Evolutionary conservation across 2,888 invertebrate genomes (phyloP).

Genomic region (Sarcophaga subvicina): DNA sequence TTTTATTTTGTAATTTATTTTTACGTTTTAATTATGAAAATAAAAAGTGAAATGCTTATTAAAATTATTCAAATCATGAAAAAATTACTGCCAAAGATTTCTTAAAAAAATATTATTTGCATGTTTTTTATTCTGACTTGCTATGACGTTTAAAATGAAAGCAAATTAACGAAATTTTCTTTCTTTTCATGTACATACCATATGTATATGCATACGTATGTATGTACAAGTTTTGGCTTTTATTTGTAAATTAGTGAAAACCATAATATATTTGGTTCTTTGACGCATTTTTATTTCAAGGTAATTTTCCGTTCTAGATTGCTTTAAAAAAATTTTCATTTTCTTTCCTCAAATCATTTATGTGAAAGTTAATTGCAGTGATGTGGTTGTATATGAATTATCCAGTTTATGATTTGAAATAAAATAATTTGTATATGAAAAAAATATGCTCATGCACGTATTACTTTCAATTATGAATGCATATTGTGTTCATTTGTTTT

Average conservation of each 20-base stretch:
- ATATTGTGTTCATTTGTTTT: slow-evolving; percentile 53
- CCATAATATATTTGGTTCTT: not conserved
- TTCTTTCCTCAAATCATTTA: slow-evolving; percentile 7
- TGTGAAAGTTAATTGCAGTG: no score
- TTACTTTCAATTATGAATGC: slow-evolving; percentile 56
- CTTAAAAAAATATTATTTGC: not conserved
- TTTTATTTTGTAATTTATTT: no score
- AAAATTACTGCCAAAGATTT: not conserved
- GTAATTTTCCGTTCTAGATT: not conserved
- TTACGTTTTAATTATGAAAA: no score
- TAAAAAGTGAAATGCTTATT: not conserved
- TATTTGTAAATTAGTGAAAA: slow-evolving; percentile 24
- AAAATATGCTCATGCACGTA: slow-evolving; percentile 12
- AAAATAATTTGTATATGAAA: slow-evolving; percentile 10
- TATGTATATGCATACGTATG: no score
- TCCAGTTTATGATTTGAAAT: slow-evolving; percentile 22
- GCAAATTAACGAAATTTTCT: slow-evolving; percentile 49
- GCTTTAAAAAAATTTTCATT: no score
- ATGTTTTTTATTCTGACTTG: not conserved
- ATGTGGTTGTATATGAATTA: not conserved
- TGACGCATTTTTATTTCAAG: not conserved
- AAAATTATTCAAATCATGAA: not conserved
- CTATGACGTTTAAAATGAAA: not conserved
- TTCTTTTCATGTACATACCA: no score
- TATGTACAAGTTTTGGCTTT: not conserved